Evolutionary conservation across 2,888 invertebrate species (phyloP).

Genomic region (Blastobasis adustella): DNA sequence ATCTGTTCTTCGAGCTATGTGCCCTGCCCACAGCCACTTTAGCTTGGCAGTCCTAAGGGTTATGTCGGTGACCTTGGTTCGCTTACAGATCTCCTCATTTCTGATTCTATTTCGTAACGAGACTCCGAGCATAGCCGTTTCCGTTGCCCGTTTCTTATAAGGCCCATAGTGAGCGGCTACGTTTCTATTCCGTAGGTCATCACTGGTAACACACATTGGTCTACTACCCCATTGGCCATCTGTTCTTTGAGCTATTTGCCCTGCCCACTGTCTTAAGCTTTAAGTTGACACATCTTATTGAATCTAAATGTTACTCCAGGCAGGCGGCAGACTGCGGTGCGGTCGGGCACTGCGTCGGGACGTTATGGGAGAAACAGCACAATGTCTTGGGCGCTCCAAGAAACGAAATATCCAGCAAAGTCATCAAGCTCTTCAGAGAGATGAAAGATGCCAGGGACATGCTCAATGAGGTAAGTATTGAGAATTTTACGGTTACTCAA

Average conservation of each 20-base stretch:
- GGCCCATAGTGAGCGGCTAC: not conserved
- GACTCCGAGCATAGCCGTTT: too few species aligned
- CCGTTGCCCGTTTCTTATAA: not conserved
- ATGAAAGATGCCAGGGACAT: conserved; percentile 60
- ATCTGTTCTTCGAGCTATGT: too few species aligned
- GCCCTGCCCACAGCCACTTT: too few species aligned
- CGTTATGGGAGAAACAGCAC: conserved; percentile 83
- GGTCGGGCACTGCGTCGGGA: conserved; percentile 86
- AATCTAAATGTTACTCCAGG: conserved; percentile 47
- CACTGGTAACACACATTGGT: too few species aligned
- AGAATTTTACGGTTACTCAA: not conserved
- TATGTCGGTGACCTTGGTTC: too few species aligned
- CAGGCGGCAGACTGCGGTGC: conserved; percentile 86
- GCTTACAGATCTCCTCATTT: too few species aligned
- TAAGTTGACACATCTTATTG: not conserved
- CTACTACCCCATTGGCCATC: not conserved
- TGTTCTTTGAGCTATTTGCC: not conserved
- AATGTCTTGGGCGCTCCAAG: conserved; percentile 72
- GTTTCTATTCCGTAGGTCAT: too few species aligned
- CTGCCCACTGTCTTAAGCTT: not conserved
- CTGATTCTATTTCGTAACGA: too few species aligned
- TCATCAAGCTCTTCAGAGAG: conserved; percentile 59
- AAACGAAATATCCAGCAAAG: conserved; percentile 85
- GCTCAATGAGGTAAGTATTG: conserved; percentile 48
- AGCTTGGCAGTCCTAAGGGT: too few species aligned